Percentiles rank a stretch among this genome's conserved stretches.
Conservation (phyloP, 2,797 vertebrate species). For the Rhabdomys pumilio region DNA sequence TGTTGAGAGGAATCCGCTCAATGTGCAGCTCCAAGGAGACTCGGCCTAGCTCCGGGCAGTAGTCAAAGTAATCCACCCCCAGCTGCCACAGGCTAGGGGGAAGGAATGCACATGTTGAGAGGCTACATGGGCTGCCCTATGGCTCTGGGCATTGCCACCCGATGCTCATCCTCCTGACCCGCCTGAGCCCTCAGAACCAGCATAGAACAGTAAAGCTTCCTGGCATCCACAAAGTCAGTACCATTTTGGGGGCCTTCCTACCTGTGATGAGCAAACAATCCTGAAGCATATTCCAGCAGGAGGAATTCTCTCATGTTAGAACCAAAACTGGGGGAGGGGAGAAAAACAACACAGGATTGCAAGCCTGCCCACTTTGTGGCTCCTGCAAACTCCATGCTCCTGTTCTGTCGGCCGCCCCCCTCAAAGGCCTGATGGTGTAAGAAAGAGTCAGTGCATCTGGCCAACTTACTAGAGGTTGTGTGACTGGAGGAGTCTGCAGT, state of each 20-base stretch:
- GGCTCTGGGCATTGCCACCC: no score
- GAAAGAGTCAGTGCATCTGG: accelerated
- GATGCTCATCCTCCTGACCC: not conserved
- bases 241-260: constrained; percentile 78
- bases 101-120: not conserved
- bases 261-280: constrained; percentile 98
- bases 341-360: not conserved
- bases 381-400: not conserved
- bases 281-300: constrained; percentile 96
- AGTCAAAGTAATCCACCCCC: constrained; percentile 97
- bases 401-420: not conserved
- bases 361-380: not conserved
- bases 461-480: constrained; percentile 96
- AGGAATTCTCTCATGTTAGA: constrained; percentile 98
- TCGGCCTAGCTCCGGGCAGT: constrained; percentile 95
- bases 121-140: not conserved
- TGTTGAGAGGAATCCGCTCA: constrained; percentile 95
- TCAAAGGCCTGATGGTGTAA: no score
- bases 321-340: constrained; percentile 92
- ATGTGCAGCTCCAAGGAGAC: constrained; percentile 97
- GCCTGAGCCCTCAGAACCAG: not conserved
- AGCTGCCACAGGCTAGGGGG: constrained; percentile 95
- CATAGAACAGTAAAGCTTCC: accelerated
- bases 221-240: not conserved
- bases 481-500: constrained; percentile 97